Conservation (phyloP, 1,140 invertebrate species). For the Drosophila truncata region DNA sequence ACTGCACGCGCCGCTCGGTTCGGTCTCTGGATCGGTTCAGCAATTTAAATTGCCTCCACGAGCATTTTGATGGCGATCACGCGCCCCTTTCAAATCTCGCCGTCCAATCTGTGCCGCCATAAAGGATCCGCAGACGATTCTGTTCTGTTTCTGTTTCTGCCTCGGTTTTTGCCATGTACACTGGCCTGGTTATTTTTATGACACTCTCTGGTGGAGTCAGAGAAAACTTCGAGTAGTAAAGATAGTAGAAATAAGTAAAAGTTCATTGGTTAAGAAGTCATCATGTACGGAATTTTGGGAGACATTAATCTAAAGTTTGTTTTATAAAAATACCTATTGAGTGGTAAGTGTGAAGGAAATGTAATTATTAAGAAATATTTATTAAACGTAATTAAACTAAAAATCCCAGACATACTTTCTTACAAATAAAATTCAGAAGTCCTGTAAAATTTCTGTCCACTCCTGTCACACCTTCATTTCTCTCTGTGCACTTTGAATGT, state of each 20-base stretch:
- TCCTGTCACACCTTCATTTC: background rate
- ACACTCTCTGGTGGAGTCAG: conserved; percentile 59
- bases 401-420: background rate
- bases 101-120: conserved; percentile 63
- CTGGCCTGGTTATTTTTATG: conserved; percentile 55
- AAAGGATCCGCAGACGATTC: conserved; percentile 44
- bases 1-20: conserved; percentile 46
- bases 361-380: background rate
- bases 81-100: conserved; percentile 74
- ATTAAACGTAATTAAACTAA: background rate
- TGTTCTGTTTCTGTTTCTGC: conserved; percentile 13
- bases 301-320: no score
- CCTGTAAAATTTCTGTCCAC: background rate
- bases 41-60: conserved; percentile 82
- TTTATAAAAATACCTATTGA: background rate
- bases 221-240: background rate
- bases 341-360: background rate
- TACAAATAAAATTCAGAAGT: background rate
- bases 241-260: no score
- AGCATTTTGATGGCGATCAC: conserved; percentile 83
- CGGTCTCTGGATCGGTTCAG: conserved; percentile 46
- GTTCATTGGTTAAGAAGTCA: no score
- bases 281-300: no score
- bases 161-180: conserved; percentile 7
- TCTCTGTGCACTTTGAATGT: conserved; percentile 48